Conservation (phyloP, 2,888 invertebrate species). For the Yponomeuta evonymella region DNA sequence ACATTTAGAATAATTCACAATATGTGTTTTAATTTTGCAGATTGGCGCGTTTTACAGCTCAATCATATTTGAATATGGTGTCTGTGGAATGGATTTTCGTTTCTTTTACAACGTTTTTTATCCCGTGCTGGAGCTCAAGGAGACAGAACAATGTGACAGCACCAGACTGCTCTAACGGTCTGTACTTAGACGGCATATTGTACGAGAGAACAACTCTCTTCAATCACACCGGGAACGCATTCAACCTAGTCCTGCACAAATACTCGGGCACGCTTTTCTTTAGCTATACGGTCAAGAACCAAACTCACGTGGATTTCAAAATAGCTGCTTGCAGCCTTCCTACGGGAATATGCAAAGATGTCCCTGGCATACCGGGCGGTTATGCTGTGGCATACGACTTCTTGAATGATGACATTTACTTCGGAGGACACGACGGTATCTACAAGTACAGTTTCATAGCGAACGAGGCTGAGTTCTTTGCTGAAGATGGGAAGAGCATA, state of each 20-base stretch:
- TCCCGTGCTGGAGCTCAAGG: background rate
- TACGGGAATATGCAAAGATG: slow-evolving; percentile 35
- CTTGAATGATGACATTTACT: slow-evolving; percentile 58
- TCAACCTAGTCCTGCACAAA: slow-evolving; percentile 54
- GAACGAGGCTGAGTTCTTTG: slow-evolving; percentile 51
- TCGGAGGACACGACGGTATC: slow-evolving; percentile 63
- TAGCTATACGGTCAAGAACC: slow-evolving; percentile 51
- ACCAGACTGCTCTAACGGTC: background rate
- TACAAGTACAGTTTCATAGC: slow-evolving; percentile 59
- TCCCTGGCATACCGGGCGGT: slow-evolving; percentile 48
- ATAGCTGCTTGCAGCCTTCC: slow-evolving; percentile 47
- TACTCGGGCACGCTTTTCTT: slow-evolving; percentile 54
- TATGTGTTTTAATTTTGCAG: background rate
- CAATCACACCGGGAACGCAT: slow-evolving; percentile 44
- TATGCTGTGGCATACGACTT: slow-evolving; percentile 57
- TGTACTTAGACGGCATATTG: slow-evolving; percentile 30
- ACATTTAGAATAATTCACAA: background rate
- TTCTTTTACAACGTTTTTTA: background rate
- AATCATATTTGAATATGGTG: background rate
- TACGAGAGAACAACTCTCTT: slow-evolving; percentile 45
- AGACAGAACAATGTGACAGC: background rate
- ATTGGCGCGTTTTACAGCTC: background rate
- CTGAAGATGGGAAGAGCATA: slow-evolving; percentile 54
- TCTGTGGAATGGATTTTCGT: background rate
- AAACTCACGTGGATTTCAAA: slow-evolving; percentile 44